A percentile compares a stretch with the other conserved stretches of the same genome.
Conservation (phyloP, 2,797 vertebrate species). For the Crocidura indochinensis region DNA sequence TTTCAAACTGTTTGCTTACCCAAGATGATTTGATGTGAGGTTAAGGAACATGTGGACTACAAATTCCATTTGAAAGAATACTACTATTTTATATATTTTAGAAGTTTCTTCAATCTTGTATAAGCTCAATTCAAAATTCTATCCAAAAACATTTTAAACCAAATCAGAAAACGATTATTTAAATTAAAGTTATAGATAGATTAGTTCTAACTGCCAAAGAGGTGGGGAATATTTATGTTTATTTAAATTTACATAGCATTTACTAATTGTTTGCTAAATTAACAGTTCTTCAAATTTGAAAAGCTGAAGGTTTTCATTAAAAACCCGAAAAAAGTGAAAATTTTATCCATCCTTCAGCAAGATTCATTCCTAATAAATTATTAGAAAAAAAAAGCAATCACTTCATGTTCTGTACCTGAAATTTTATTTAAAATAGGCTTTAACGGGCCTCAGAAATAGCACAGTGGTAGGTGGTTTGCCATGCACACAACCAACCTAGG, state of each 20-base stretch:
- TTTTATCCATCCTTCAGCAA: not conserved
- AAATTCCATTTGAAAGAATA: not conserved
- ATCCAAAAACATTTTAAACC: not conserved
- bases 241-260: not conserved
- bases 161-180: slow-evolving; percentile 35
- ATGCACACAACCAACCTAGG: too few species aligned
- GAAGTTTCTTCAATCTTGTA: not conserved
- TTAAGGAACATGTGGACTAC: not conserved
- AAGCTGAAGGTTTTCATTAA: not conserved
- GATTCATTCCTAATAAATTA: not conserved
- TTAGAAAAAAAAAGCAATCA: not conserved
- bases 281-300: slow-evolving; percentile 44
- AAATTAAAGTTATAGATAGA: slow-evolving; percentile 22
- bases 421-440: not conserved
- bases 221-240: not conserved
- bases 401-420: not conserved
- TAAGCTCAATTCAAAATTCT: not conserved
- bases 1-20: not conserved
- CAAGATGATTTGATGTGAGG: not conserved
- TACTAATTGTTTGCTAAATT: not conserved
- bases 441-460: too few species aligned
- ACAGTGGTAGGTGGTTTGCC: too few species aligned
- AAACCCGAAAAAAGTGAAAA: not conserved
- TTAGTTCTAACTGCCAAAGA: not conserved
- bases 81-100: not conserved